Conservation (phyloP, 2,888 invertebrate genomes). For the Hofmannophila pseudospretella region DNA sequence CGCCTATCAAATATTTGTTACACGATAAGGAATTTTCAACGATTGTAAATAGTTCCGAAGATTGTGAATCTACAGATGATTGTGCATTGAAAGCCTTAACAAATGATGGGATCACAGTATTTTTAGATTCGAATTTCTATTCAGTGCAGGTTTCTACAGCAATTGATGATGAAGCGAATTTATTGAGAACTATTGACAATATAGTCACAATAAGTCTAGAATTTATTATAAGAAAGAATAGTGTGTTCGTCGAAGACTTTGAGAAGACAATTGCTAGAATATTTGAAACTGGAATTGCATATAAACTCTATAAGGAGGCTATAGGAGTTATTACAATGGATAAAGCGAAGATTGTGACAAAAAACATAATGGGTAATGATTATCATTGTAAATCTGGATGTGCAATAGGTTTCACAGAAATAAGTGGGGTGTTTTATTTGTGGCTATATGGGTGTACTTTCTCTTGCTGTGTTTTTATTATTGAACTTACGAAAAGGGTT, state of each 20-base stretch:
- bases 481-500: constrained; percentile 26
- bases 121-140: constrained; percentile 36
- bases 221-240: constrained; percentile 45
- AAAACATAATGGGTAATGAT: constrained; percentile 41
- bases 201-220: constrained; percentile 48
- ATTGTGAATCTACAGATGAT: constrained; percentile 36
- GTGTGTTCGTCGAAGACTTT: constrained; percentile 29
- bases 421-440: constrained; percentile 43
- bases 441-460: constrained; percentile 45
- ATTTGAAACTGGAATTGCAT: constrained; percentile 53
- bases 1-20: constrained; percentile 42
- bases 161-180: constrained; percentile 44
- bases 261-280: constrained; percentile 33
- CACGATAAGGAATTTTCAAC: constrained; percentile 34
- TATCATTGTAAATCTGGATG: constrained; percentile 55
- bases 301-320: constrained; percentile 38
- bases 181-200: constrained; percentile 38
- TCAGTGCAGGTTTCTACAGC: constrained; percentile 40
- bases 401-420: constrained; percentile 39
- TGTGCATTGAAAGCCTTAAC: constrained; percentile 31
- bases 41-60: constrained; percentile 36
- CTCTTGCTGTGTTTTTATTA: constrained; percentile 36
- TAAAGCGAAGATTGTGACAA: constrained; percentile 34
- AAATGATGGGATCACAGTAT: constrained; percentile 41
- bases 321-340: constrained; percentile 42